Base-by-base conservation (phyloP, 2,888 invertebrate species). In the Lasioglossum villosulum region DNA sequence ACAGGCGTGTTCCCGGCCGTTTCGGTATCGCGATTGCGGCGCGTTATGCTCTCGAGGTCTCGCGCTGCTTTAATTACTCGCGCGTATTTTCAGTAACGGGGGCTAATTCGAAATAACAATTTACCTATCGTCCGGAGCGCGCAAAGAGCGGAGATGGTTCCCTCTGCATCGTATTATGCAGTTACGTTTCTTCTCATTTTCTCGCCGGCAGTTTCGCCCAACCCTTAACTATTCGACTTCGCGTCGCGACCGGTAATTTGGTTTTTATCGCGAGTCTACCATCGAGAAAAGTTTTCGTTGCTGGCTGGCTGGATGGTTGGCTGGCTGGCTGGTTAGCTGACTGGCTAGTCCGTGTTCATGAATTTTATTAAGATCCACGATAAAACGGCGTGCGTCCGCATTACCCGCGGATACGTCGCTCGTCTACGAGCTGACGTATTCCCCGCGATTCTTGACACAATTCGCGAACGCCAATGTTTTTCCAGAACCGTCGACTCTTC, bases 341-440 rank as follows among this genome's bases (percentile, higher is more conserved):
- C 66, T 68, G 70, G 59, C 48, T 39, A 39, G 90, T 89, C 14
- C 91, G 93, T 93, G 93, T 94, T 93, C 93, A 93, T 94, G 94
- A 93, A 93, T 93, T 93, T 94, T 94, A 93, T 93, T 93, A 93
- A 93, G 94, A 93, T 93, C 86, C 88, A 74, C 91, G 93, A 93
- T 93, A 93, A 94, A 91, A 79, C 78, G 74, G 79, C 59, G 74
- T 45, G 86, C 88, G 82, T 89, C 84, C 80, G 83, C 84, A 59
- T 85, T 81, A 80, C 77, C 66, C 74, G 74, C 77, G 73, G 84
- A 88, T 88, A 86, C 80, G 73, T 71, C 63, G 78, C 16, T 34
- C 74, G 42, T 73, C 71, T 75, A 59, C 72, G 42, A 70, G 76
- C 77, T 63, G 79, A 83, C 83, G 73, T 42, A 42, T 78, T 12